Evolutionary conservation across 1,140 invertebrate genomes (phyloP).

Genomic region (Wiebesia pumilae): DNA sequence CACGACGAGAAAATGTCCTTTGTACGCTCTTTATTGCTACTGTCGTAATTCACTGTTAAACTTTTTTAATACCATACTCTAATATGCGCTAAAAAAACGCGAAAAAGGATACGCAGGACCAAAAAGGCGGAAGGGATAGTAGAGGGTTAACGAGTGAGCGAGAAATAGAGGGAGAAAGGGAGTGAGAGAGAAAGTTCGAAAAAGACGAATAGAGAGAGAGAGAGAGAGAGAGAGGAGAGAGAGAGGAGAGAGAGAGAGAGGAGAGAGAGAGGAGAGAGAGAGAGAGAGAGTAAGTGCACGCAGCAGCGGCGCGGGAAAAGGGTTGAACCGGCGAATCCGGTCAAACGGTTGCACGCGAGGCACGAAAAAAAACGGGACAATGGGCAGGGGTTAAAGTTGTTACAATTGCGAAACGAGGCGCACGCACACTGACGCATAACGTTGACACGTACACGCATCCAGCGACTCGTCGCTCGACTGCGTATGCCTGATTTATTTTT

Average conservation of each 20-base stretch:
- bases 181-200: neutral
- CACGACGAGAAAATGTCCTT: slow-evolving; percentile 42
- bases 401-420: slow-evolving; percentile 61
- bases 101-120: slow-evolving; percentile 35
- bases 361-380: slow-evolving; percentile 60
- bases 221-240: slow-evolving; percentile 19
- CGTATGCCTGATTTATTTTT: slow-evolving; percentile 63
- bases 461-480: slow-evolving; percentile 37
- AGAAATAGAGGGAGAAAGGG: neutral
- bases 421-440: neutral
- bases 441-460: neutral
- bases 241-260: neutral
- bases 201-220: neutral
- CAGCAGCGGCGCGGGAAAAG: slow-evolving; percentile 50
- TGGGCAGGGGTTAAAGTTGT: slow-evolving; percentile 62
- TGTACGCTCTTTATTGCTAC: slow-evolving; percentile 23
- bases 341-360: slow-evolving; percentile 62
- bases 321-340: slow-evolving; percentile 62
- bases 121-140: neutral
- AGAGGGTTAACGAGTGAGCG: slow-evolving; percentile 23
- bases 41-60: slow-evolving; percentile 45
- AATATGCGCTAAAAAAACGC: slow-evolving; percentile 48
- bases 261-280: neutral
- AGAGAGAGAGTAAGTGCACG: neutral
- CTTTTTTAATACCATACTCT: slow-evolving; percentile 46